Base-by-base conservation (phyloP, 2,113 vertebrate species). In the Chunga burmeisteri region DNA sequence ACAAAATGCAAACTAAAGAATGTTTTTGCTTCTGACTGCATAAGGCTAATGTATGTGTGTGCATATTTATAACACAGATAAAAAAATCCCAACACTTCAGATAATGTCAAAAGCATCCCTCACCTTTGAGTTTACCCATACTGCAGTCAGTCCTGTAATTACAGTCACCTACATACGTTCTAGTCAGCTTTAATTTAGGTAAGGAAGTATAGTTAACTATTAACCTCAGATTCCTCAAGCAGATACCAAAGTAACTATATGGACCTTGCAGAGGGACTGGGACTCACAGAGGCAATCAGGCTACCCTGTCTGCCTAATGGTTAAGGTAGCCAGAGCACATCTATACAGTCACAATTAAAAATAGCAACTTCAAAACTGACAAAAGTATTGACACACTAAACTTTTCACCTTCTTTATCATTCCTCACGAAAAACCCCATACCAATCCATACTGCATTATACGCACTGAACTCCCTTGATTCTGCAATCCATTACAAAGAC, bases 1-100 rank as follows among this genome's bases (percentile, higher is more conserved):
- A 66, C 4, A 38, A 68, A 84, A 77, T 3, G 2, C 10, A 52
- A 49, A 63, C 15, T 16, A 34, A 72, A 55, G 4, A 34, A 36
- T 13, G 2, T 1, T 55, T 80, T 50, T 72, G 4, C 11, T 46
- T 81, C 50, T n/a, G 10, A 75, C n/a, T 47, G 6, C 9, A 20
- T 25, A 81, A 52, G 10, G 11, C 9, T 66, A 81, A 74, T 9
- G 15, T 67, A 44, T 1, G 0, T 0, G 1, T 13, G 1, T 26
- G 36, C 7, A 6, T 10, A 74, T 59, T 40, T 87, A 55, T 5
- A 83, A 15, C 27, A 72, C 11, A 49, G 44, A 49, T 26, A 10
- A 71, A 88, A 80, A 65, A 55, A 36, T 0, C 1, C 7, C 7
- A 73, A 27, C 16, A 38, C 13, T 61, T 71, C 19, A 58, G 81